Evolutionary conservation across 2,797 vertebrate species (phyloP), one percentile per base, ranked within the genome.

Genomic region (Synaphobranchus kaupii): DNA sequence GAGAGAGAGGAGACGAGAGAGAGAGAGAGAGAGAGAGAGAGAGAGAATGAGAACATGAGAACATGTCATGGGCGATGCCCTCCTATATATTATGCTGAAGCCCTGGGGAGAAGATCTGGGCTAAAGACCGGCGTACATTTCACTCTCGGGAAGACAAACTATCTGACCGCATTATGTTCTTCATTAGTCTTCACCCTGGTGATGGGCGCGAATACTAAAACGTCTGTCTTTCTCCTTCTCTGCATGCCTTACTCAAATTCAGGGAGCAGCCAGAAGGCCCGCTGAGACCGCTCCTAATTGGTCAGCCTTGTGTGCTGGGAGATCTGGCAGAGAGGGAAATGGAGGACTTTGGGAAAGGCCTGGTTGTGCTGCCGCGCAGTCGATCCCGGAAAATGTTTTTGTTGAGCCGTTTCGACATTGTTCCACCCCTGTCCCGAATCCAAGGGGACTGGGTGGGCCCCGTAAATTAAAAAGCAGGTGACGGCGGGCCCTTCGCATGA

Each of bases 401-500:
- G 34, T 66, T 25, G n/a, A 31, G 28, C 15, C 48, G 25, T 44
- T 28, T 86, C 12, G 15, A 0, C 20, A 48, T 50, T 54, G 47
- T 12, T 4, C 47, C 31, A 66, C 20, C 56, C n/a, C 81, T 56
- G 31, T 73, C 82, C 8, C 50, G 54, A 85, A 86, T 88, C 56
- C 85, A 71, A 48, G 78, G 34, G 20, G 84, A 58, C 66, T 83
- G 80, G 87, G 81, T 86, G 84, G 84, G 66, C 66, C 85, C 22
- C 20, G 50, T 39, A 48, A 58, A 83, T 88, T 56, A 83, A 56
- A 10, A 50, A 48, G 39, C 80, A 81, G 73, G 87, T 84, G 48
- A 82, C 31, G 15, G 34, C 81, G 4, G 56, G 68, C 68, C 76
- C 81, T n/a, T 76, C 3, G 1, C 31, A 44, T 39, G 71, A 34